Conservation (phyloP, 1,140 invertebrate genomes). For the Drosophila insularis region DNA sequence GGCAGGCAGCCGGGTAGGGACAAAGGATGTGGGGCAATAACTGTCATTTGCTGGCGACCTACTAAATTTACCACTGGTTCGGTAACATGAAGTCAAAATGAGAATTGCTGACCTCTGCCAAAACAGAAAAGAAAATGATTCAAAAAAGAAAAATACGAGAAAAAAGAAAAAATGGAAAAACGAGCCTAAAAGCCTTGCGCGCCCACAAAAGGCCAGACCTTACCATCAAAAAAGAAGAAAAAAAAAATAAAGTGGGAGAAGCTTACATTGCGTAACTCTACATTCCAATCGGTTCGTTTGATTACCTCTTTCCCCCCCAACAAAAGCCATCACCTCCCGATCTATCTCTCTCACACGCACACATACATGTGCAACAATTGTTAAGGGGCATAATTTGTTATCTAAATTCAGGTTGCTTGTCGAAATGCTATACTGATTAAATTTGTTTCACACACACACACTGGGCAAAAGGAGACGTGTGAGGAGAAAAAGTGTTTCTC, state of each 20-base stretch:
- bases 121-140: constrained; percentile 7
- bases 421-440: constrained; percentile 73
- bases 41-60: constrained; percentile 76
- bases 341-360: neutral
- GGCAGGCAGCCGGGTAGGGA: neutral
- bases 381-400: constrained; percentile 70
- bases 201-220: constrained; percentile 40
- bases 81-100: constrained; percentile 55
- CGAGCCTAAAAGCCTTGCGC: constrained; percentile 42
- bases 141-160: neutral
- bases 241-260: constrained; percentile 27
- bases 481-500: neutral
- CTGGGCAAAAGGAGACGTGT: neutral
- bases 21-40: constrained; percentile 55
- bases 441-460: constrained; percentile 41
- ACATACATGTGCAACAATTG: constrained; percentile 64
- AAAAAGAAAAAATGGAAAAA: constrained; percentile 1
- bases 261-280: constrained; percentile 4
- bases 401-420: constrained; percentile 77
- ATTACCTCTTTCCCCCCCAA: neutral
- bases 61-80: constrained; percentile 61
- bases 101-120: constrained; percentile 74
- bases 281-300: neutral
- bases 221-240: neutral
- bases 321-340: neutral